A percentile compares a stretch with the other conserved stretches of the same genome.
Evolutionary conservation across 1,140 invertebrate species (phyloP).

Genomic region (Hetaerina americana): DNA sequence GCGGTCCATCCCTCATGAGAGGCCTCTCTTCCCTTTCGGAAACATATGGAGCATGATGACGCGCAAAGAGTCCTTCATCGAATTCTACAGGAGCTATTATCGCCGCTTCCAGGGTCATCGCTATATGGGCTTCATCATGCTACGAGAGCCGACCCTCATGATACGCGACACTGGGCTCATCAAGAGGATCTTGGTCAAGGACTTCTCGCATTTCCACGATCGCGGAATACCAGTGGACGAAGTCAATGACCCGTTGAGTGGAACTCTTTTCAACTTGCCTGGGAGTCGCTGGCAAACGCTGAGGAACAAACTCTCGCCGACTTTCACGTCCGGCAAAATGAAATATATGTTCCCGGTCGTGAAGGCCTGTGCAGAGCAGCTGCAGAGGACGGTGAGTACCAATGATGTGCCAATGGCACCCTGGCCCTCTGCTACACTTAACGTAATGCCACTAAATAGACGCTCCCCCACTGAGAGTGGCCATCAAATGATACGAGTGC

Average conservation of each 20-base stretch:
- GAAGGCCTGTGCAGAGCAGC: slow-evolving; percentile 7
- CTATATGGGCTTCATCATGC: slow-evolving; percentile 12
- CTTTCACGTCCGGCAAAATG: slow-evolving; percentile 33
- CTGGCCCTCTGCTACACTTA: too few species aligned
- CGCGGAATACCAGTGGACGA: not conserved
- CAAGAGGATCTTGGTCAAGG: slow-evolving; percentile 5
- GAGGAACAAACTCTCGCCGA: slow-evolving; percentile 30
- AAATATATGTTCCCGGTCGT: slow-evolving; percentile 24
- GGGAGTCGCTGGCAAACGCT: slow-evolving; percentile 29
- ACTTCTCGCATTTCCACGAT: slow-evolving; percentile 3
- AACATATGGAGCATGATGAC: slow-evolving; percentile 19
- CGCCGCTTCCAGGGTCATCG: not conserved
- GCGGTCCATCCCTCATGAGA: slow-evolving; percentile 24
- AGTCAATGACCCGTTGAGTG: not conserved
- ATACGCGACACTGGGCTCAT: not conserved
- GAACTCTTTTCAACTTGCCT: slow-evolving; percentile 23
- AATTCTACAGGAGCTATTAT: slow-evolving; percentile 5
- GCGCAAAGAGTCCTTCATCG: slow-evolving; percentile 17
- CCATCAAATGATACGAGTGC: too few species aligned
- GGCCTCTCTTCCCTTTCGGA: slow-evolving; percentile 25
- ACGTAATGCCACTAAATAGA: too few species aligned
- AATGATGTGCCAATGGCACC: too few species aligned
- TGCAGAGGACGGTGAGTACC: not conserved
- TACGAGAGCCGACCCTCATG: slow-evolving; percentile 2
- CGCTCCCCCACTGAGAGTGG: too few species aligned